phyloP scores from a whole-genome alignment of 2,888 invertebrate genomes.

The Caenorhabditis sulstoni region DNA sequence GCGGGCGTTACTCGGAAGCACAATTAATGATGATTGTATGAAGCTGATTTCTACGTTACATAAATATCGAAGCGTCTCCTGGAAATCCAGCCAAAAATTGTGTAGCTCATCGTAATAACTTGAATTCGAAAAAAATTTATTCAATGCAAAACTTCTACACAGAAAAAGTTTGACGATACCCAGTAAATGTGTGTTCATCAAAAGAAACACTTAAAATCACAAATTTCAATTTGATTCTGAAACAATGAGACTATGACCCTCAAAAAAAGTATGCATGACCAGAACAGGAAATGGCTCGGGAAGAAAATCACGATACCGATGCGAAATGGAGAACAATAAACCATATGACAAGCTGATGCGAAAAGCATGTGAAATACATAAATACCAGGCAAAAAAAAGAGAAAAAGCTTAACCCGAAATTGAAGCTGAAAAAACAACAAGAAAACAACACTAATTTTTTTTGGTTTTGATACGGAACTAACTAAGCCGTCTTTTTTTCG shows the following conservation, averaged over 20 bases:
- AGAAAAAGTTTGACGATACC: too few species aligned
- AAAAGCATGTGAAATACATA: not conserved
- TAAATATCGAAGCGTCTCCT: too few species aligned
- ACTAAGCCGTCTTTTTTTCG: constrained; percentile 44
- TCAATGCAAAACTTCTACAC: too few species aligned
- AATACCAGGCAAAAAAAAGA: constrained; percentile 26
- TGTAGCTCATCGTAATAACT: too few species aligned
- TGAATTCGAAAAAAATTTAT: too few species aligned
- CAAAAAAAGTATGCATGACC: constrained; percentile 40
- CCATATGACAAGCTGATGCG: not conserved
- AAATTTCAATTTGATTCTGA: constrained; percentile 24
- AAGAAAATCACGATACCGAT: constrained; percentile 2
- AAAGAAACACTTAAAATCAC: constrained; percentile 13
- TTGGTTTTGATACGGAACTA: not conserved
- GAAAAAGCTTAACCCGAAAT: constrained; percentile 35
- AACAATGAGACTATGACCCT: constrained; percentile 35
- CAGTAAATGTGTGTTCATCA: too few species aligned
- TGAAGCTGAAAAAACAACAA: not conserved
- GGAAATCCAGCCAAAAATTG: too few species aligned
- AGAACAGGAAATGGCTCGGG: constrained; percentile 43
- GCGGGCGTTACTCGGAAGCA: too few species aligned
- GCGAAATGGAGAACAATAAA: not conserved
- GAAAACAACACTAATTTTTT: too few species aligned
- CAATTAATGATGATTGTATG: too few species aligned
- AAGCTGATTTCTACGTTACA: too few species aligned